Percentiles rank a stretch among this genome's conserved stretches.
phyloP scores from a whole-genome alignment of 2,797 vertebrate genomes.

The Crenichthys baileyi region DNA sequence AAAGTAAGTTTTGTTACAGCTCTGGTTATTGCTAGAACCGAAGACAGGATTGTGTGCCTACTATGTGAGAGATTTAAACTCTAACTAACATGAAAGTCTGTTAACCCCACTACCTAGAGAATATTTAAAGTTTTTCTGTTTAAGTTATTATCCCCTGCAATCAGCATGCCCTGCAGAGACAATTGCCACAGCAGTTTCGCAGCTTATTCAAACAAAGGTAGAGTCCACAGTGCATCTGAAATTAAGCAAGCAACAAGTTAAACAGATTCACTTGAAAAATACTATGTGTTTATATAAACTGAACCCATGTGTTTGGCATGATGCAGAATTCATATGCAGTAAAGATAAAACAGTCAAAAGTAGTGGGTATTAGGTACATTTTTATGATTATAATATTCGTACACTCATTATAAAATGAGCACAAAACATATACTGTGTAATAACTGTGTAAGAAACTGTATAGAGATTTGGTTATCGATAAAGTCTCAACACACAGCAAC shows the following conservation, averaged over 20 bases:
- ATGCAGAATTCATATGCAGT: no score
- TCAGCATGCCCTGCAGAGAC: background rate
- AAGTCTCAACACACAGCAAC: no score
- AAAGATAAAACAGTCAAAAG: no score
- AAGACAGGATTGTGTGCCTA: background rate
- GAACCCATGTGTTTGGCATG: no score
- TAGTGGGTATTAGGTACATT: no score
- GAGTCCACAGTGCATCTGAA: background rate
- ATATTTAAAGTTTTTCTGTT: background rate
- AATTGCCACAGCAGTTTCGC: background rate
- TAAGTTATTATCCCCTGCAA: no score
- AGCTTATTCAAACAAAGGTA: background rate
- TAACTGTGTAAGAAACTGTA: no score
- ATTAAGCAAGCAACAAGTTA: background rate
- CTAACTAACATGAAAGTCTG: background rate
- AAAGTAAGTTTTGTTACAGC: background rate
- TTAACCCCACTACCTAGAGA: background rate
- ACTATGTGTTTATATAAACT: no score
- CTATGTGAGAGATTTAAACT: background rate
- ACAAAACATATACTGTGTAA: no score
- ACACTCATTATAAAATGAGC: no score
- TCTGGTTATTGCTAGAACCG: background rate
- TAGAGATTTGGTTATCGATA: no score
- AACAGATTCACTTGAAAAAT: background rate
- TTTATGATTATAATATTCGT: no score